Conservation (phyloP, 2,888 invertebrate genomes). For the Epinotia nisella region DNA sequence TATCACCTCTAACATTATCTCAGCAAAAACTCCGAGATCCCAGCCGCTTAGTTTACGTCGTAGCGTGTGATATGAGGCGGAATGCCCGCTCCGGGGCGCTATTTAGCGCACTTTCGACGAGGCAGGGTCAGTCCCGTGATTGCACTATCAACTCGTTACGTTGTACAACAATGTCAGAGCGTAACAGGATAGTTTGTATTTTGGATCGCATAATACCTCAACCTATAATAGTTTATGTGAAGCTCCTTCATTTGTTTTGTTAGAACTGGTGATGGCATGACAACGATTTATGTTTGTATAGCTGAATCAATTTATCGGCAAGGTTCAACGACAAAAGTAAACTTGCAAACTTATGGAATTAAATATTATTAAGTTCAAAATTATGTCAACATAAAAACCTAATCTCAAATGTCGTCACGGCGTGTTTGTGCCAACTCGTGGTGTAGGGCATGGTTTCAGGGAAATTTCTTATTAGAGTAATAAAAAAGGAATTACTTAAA, state of each 20-base stretch:
- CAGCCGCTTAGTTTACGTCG: slow-evolving; percentile 49
- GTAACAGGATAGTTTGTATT: slow-evolving; percentile 33
- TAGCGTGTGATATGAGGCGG: slow-evolving; percentile 52
- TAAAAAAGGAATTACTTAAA: too few species aligned
- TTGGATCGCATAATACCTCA: background rate
- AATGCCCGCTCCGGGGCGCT: slow-evolving; percentile 55
- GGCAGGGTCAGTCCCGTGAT: slow-evolving; percentile 40
- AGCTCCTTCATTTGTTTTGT: background rate
- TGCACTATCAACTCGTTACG: slow-evolving; percentile 54
- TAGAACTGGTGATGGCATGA: background rate
- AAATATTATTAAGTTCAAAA: too few species aligned
- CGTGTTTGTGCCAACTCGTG: too few species aligned
- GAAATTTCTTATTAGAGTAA: too few species aligned
- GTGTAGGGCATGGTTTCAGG: too few species aligned
- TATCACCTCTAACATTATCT: slow-evolving; percentile 13
- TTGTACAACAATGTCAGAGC: slow-evolving; percentile 25
- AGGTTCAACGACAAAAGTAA: too few species aligned
- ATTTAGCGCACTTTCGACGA: slow-evolving; percentile 55
- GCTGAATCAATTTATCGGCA: too few species aligned
- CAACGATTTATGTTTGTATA: too few species aligned
- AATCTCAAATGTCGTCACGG: too few species aligned
- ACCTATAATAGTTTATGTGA: background rate
- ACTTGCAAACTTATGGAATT: too few species aligned
- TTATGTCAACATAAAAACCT: too few species aligned
- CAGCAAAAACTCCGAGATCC: slow-evolving; percentile 52